Percentiles rank a stretch among this genome's conserved stretches.
These are phyloP conservation scores for Bellardia bayeri DNA, from an alignment of 2,888 invertebrate species.

Conservation along the genomic window DNA sequence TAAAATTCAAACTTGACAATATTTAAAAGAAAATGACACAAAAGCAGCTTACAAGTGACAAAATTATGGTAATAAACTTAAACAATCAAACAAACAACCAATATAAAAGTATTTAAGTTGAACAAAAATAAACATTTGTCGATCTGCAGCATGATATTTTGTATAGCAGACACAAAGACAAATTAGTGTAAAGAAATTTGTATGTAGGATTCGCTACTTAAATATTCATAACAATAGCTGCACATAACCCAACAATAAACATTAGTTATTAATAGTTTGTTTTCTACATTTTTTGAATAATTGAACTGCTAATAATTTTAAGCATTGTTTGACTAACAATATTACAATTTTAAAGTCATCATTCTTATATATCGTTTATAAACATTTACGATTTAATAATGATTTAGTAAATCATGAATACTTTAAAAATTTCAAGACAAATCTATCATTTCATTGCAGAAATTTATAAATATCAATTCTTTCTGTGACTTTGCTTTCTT, in stretches of 20 bases:
- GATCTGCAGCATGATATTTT: no score
- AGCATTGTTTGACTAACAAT: neutral
- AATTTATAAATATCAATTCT: no score
- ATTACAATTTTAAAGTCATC: no score
- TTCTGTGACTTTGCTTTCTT: no score
- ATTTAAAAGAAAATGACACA: neutral
- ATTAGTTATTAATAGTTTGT: conserved; percentile 16
- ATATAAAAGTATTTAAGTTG: neutral
- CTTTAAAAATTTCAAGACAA: no score
- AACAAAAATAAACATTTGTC: no score
- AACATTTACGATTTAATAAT: no score
- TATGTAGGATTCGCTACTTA: conserved; percentile 1
- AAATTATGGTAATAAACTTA: neutral
- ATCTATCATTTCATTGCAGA: no score
- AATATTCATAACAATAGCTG: neutral
- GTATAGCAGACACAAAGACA: no score
- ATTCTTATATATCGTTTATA: no score
- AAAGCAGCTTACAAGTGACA: conserved; percentile 33
- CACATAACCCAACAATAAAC: neutral
- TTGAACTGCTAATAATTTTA: neutral
- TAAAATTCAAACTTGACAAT: neutral
- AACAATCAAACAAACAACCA: neutral
- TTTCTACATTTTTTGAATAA: neutral
- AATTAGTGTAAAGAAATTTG: conserved; percentile 3
- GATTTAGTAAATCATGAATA: no score